Evolutionary conservation across 2,888 invertebrate genomes (phyloP), one percentile per base, ranked within the genome.

Genomic region (Aspidiotus destructor): DNA sequence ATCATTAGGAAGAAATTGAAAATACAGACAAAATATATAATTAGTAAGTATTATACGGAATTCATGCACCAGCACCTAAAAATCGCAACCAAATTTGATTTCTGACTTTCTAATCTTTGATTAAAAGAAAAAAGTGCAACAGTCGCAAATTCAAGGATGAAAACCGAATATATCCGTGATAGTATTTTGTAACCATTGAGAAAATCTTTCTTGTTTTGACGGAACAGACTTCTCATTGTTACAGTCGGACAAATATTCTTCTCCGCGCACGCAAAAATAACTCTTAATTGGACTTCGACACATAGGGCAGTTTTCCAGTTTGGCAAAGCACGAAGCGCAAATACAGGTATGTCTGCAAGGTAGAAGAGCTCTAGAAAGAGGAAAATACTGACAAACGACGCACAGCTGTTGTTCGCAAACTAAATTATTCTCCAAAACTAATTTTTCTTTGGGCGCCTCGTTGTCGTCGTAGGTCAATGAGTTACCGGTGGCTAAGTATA

Each of bases 341-440:
- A 91, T 85, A 74, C 92, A 92, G 7, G 91, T 89, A 78, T 92
- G 92, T 16, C 89, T 77, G 80, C 92, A 92, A 0, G 92, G 92
- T 74, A 92, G 80, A 69, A 92, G 79, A 52, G 89, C 92, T 72
- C 89, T 82, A 0, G 88, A 87, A 65, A 91, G 81, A 17, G 87
- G 87, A 75, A 83, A 85, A 74, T 84, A 84, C 74, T 90, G 88
- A 79, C 92, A 92, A 73, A 92, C 91, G 71, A 90, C 88, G 79
- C 92, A 92, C 6, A 85, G 77, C 73, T 85, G 84, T 73, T 85
- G 84, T 7, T 82, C 82, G 1, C 81, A 82, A 41, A 61, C 52
- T 70, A 72, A 68, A 72, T 73, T 9, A 73, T 73, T 70, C 72
- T 71, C 70, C 54, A 64, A 57, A 48, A 62, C 42, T 40, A 62